Percentiles rank a stretch among this genome's conserved stretches.
Conservation (phyloP, 2,797 vertebrate species). For the Uromys caudimaculatus region DNA sequence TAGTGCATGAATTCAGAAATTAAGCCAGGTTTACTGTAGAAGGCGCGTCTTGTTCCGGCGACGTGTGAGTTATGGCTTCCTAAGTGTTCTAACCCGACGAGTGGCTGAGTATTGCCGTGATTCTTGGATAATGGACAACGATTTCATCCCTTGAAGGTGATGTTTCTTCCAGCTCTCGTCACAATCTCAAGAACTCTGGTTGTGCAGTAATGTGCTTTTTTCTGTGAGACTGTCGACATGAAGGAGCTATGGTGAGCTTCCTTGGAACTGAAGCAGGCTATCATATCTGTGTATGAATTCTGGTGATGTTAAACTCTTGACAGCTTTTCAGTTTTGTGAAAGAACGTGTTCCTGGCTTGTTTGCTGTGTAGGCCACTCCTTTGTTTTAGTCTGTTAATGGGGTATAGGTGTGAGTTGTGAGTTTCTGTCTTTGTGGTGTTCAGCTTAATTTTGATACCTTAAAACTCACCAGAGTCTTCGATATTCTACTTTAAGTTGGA, state of each 20-base stretch:
- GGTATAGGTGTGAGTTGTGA: not conserved
- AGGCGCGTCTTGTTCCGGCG: not conserved
- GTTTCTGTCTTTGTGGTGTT: conserved; percentile 13
- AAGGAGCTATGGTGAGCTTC: conserved; percentile 27
- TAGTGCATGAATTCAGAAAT: conserved; percentile 39
- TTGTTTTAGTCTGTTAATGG: conserved; percentile 56
- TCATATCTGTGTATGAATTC: conserved; percentile 61
- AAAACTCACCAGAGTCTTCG: conserved; percentile 20
- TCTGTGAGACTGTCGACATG: conserved; percentile 20
- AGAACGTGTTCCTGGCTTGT: conserved; percentile 13
- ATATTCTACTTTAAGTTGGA: conserved; percentile 6
- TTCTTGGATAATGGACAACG: not conserved
- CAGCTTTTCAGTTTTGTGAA: conserved; percentile 61
- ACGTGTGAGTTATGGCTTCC: not conserved
- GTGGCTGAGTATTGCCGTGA: not conserved
- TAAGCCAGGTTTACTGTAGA: not conserved
- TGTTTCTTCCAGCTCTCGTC: conserved; percentile 1
- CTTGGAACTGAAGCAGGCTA: conserved; percentile 12
- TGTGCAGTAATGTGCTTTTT: conserved; percentile 43
- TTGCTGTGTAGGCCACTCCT: conserved; percentile 27
- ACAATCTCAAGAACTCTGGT: not conserved
- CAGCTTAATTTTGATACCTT: not conserved
- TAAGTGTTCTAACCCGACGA: not conserved
- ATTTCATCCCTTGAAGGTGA: not conserved
- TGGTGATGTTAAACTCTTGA: conserved; percentile 63